These are phyloP conservation scores for Onthophagus sagittarius DNA, from an alignment of 2,888 invertebrate genomes.

Conservation along the genomic window DNA sequence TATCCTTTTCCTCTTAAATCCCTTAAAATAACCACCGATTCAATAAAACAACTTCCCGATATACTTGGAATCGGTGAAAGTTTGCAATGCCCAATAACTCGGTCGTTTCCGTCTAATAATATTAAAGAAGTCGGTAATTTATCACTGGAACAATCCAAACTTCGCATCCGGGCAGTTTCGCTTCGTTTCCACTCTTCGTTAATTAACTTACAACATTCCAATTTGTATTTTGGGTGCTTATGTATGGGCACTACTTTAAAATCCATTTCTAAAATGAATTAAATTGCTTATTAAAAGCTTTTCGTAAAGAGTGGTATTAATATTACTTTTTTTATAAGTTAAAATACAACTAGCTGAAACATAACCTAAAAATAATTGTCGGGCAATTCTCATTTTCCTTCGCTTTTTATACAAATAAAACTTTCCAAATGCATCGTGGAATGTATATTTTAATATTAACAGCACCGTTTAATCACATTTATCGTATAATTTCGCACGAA, in stretches of 20 bases:
- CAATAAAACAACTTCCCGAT: conserved; percentile 70
- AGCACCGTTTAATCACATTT: neutral
- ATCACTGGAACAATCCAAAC: conserved; percentile 69
- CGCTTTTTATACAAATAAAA: neutral
- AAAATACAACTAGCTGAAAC: neutral
- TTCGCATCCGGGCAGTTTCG: conserved; percentile 70
- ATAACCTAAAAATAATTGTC: conserved; percentile 4
- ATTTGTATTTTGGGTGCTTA: conserved; percentile 65
- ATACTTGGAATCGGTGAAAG: conserved; percentile 68
- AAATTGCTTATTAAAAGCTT: neutral
- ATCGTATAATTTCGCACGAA: neutral
- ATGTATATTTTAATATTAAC: neutral
- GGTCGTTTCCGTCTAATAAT: conserved; percentile 53
- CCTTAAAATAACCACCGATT: conserved; percentile 76
- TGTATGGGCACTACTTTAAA: conserved; percentile 64
- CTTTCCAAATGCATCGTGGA: neutral
- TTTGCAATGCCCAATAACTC: conserved; percentile 76
- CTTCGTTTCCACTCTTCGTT: conserved; percentile 88
- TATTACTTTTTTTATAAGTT: neutral
- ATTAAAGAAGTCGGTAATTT: conserved; percentile 68
- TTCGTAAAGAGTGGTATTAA: neutral
- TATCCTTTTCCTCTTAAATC: conserved; percentile 69
- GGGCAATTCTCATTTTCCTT: neutral
- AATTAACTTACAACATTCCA: conserved; percentile 69
- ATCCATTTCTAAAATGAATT: conserved; percentile 20